A percentile compares a stretch with the other conserved stretches of the same genome.
Evolutionary conservation across 2,888 invertebrate genomes (phyloP).

Genomic region (Drosophila recens): DNA sequence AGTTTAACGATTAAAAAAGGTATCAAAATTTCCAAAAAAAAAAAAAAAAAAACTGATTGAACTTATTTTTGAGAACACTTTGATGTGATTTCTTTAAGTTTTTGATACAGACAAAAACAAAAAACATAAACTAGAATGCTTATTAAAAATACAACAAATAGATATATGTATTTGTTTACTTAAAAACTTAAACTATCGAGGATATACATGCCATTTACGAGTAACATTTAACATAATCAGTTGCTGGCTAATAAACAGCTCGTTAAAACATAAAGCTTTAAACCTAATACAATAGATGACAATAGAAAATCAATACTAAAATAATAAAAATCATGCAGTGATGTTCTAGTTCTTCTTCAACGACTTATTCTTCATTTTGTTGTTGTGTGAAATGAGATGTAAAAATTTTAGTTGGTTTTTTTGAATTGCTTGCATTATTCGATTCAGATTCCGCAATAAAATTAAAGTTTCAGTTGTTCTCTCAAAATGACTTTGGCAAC

Average conservation of each 20-base stretch:
- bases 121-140: conserved; percentile 72
- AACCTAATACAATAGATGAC: conserved; percentile 74
- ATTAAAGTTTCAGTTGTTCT: neutral
- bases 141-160: conserved; percentile 58
- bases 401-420: conserved; percentile 16
- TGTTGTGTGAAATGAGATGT: conserved; percentile 21
- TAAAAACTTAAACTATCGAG: conserved; percentile 35
- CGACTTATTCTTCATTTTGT: neutral
- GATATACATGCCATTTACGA: conserved; percentile 47
- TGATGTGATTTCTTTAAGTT: neutral
- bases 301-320: conserved; percentile 63
- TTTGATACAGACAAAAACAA: conserved; percentile 62
- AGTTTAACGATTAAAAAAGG: neutral
- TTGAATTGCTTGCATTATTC: conserved; percentile 37
- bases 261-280: conserved; percentile 71
- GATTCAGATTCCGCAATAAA: conserved; percentile 7
- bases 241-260: conserved; percentile 69
- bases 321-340: conserved; percentile 41
- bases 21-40: neutral
- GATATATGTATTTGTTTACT: conserved; percentile 36
- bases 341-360: neutral
- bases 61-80: neutral
- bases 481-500: conserved; percentile 42
- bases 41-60: no score
- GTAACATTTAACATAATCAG: conserved; percentile 79